These are phyloP conservation scores for Mus caroli DNA, from an alignment of 2,797 vertebrate species.

Conservation along the genomic window DNA sequence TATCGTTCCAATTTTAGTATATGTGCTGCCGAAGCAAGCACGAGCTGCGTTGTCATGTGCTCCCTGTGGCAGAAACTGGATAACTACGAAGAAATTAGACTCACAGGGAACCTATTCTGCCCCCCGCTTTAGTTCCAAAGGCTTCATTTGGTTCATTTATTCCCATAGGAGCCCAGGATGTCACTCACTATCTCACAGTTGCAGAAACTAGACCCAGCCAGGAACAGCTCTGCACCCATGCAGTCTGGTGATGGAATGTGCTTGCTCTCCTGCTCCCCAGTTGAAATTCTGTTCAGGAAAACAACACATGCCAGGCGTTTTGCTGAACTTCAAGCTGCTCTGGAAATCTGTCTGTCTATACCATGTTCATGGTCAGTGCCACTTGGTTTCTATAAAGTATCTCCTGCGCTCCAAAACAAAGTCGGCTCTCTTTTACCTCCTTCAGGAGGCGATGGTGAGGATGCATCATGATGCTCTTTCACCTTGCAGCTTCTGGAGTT, in stretches of 20 bases:
- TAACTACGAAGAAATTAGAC: background rate
- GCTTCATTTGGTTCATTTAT: background rate
- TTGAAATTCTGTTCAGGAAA: background rate
- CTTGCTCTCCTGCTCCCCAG: background rate
- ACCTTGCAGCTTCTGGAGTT: constrained; percentile 7
- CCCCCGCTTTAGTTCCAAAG: background rate
- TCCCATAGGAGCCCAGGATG: background rate
- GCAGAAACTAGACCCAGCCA: background rate
- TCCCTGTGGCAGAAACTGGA: background rate
- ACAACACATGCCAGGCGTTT: background rate
- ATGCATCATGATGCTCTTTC: background rate
- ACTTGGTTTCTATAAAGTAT: background rate
- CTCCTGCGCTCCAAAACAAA: background rate
- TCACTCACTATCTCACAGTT: background rate
- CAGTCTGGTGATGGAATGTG: background rate
- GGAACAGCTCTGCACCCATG: background rate
- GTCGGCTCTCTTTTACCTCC: background rate
- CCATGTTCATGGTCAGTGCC: background rate
- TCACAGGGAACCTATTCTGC: background rate
- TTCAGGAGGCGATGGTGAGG: background rate
- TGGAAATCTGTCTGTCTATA: background rate
- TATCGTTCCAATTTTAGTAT: too few species aligned
- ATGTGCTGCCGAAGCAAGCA: too few species aligned
- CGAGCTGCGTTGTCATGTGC: background rate
- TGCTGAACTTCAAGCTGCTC: background rate